Percentiles rank a stretch among this genome's conserved stretches.
Conservation (phyloP, 2,113 vertebrate species). For the Gnathonemus longibarbis region DNA sequence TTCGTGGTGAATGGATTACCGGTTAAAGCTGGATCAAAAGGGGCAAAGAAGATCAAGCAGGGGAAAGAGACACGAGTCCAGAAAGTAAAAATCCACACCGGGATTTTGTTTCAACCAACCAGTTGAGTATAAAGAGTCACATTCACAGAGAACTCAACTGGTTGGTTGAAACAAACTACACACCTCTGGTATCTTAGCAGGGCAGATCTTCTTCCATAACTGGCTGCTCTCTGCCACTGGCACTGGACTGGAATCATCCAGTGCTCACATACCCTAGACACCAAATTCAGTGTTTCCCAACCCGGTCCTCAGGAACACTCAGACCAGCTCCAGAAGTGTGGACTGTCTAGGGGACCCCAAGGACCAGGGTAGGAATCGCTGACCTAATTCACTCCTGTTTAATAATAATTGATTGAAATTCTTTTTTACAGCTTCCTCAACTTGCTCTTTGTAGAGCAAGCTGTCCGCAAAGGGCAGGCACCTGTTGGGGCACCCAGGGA, state of each 20-base stretch:
- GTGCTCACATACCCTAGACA: neutral
- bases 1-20: conserved; percentile 52
- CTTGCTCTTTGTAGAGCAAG: too few relatives aligned
- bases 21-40: conserved; percentile 64
- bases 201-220: neutral
- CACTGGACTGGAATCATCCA: neutral
- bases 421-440: too few relatives aligned
- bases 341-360: neutral
- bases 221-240: neutral
- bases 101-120: neutral
- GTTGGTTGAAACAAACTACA: neutral
- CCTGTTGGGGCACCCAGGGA: too few relatives aligned
- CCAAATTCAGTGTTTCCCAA: neutral
- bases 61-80: neutral
- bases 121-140: neutral
- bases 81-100: neutral
- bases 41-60: conserved; percentile 56
- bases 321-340: neutral
- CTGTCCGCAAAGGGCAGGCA: too few relatives aligned
- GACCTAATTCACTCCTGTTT: neutral
- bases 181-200: neutral
- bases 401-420: neutral
- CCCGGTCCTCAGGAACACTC: neutral
- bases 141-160: neutral
- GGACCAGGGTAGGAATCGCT: neutral